These are phyloP conservation scores for Mohoua ochrocephala DNA, from an alignment of 2,113 vertebrate genomes.

Conservation along the genomic window DNA sequence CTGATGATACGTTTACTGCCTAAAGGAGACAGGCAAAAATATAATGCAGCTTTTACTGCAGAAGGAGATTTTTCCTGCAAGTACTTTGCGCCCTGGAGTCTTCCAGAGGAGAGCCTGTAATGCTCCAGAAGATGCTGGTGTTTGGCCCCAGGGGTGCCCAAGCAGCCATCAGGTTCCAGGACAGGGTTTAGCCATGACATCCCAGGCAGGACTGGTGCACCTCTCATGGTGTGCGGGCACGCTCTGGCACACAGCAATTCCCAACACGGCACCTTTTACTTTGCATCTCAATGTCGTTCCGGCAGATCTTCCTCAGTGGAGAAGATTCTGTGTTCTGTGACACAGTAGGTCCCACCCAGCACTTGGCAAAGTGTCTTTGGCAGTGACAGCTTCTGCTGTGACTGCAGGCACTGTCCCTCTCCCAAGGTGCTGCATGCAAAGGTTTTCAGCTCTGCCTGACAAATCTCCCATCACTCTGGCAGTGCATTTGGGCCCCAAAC, in stretches of 20 bases:
- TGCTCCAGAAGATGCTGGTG: not conserved
- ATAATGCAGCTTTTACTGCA: not conserved
- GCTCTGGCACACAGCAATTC: rapidly evolving
- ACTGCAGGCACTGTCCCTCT: not conserved
- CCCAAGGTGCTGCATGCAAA: not conserved
- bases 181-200: rapidly evolving
- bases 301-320: not conserved
- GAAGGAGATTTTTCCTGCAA: not conserved
- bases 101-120: not conserved
- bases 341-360: not conserved
- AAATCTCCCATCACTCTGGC: not conserved
- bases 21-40: not conserved
- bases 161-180: not conserved
- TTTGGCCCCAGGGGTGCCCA: not conserved
- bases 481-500: not conserved
- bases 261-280: rapidly evolving
- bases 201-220: rapidly evolving
- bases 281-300: rapidly evolving
- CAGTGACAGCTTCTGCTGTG: not conserved
- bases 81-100: not conserved
- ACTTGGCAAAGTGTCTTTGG: not conserved
- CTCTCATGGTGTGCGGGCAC: rapidly evolving
- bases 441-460: not conserved
- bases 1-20: not conserved
- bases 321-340: rapidly evolving